Conservation (phyloP, 1,140 invertebrate species). For the Pogonognathellus flavescens region DNA sequence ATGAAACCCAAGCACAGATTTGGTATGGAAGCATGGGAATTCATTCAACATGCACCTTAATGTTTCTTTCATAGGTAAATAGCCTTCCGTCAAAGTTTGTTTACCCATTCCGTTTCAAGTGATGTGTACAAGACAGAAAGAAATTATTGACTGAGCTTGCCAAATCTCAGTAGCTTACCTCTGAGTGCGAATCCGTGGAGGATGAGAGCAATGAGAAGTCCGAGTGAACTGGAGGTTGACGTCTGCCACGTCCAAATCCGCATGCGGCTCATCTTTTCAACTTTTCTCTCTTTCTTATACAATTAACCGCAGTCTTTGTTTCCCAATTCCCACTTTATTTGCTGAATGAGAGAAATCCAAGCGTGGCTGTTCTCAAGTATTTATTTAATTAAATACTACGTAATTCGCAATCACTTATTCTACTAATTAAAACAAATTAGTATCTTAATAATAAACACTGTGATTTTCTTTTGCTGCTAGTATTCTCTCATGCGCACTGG, state of each 20-base stretch:
- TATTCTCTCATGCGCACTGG: too few relatives aligned
- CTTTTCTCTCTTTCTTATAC: slow-evolving; percentile 29
- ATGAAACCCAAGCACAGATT: too few relatives aligned
- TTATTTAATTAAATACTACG: background rate
- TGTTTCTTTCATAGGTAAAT: slow-evolving; percentile 20
- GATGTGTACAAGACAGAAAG: slow-evolving; percentile 35
- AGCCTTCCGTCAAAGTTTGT: slow-evolving; percentile 46
- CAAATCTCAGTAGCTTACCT: slow-evolving; percentile 21
- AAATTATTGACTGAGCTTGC: slow-evolving; percentile 15
- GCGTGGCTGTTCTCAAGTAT: too few relatives aligned
- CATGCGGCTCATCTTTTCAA: slow-evolving; percentile 43
- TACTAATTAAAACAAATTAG: too few relatives aligned
- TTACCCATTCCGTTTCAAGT: slow-evolving; percentile 34
- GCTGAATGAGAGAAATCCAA: slow-evolving; percentile 10
- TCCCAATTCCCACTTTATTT: slow-evolving; percentile 1
- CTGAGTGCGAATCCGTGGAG: slow-evolving; percentile 27
- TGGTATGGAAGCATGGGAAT: too few relatives aligned
- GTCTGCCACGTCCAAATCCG: slow-evolving; percentile 48
- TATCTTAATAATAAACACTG: too few relatives aligned
- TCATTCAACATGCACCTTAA: too few relatives aligned
- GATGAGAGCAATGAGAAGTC: slow-evolving; percentile 39
- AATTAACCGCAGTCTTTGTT: slow-evolving; percentile 21
- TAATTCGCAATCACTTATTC: slow-evolving; percentile 13
- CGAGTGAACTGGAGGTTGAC: slow-evolving; percentile 45
- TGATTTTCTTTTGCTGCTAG: too few relatives aligned